Evolutionary conservation across 2,888 invertebrate genomes (phyloP), one percentile per base, ranked within the genome.

Genomic region (Cephalotes varians): DNA sequence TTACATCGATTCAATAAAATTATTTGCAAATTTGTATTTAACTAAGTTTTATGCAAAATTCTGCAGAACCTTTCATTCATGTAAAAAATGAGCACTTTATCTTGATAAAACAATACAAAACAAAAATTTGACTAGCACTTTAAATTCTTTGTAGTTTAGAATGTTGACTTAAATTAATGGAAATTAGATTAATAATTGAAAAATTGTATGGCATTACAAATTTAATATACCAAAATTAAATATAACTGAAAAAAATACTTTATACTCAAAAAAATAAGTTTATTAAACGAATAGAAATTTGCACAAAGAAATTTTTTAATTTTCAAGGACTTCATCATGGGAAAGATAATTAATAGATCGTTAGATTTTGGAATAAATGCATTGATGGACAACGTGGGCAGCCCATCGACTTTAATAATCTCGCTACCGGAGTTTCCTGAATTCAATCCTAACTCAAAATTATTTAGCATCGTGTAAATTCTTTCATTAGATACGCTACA

Each of bases 391-490:
- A 28, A 71, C 37, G 47, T 40, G 18, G n/a, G 25, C 37, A 25
- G 5, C 2, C 25, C 5, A 76, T 51, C 2, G n/a, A 49, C 5
- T 64, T 10, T 10, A 0, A 3, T 40, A 3, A 21, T 7, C 5
- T 47, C 1, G 51, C 67, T 77, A 82, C 76, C 15, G 51, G 47
- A 83, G 40, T 79, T 79, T 54, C 0, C n/a, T 37, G 9, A n/a
- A 15, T 37, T 65, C 51, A 54, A n/a, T n/a, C n/a, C n/a, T n/a
- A 49, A 67, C 60, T 1, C 25, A 31, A 79, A 83, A 83, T 62
- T 21, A 69, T 67, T 83, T 65, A 74, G 44, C 21, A 2, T 73
- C 37, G 34, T 71, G 84, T 79, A 54, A 83, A 73, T 84, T 77
- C 28, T 25, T 69, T n/a, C 21, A 56, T 81, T 67, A 56, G 60